Percentiles rank a stretch among this genome's conserved stretches.
Evolutionary conservation across 2,797 vertebrate genomes (phyloP).

Genomic region (Sitta carolinensis): DNA sequence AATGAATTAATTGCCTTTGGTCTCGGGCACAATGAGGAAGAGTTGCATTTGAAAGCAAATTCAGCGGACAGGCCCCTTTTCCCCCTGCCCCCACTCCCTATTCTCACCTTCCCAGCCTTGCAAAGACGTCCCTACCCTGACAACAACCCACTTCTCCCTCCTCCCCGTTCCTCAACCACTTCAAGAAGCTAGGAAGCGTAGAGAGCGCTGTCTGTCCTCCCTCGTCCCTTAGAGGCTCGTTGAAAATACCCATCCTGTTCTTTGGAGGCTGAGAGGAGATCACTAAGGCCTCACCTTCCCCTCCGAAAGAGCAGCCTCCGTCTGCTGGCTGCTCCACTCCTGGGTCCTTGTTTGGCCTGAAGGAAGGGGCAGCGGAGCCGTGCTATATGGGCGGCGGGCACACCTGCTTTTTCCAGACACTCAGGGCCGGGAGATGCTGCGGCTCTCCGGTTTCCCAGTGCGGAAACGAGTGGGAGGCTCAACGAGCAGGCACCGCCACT

Average conservation of each 20-base stretch:
- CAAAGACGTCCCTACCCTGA: neutral
- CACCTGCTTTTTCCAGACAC: neutral
- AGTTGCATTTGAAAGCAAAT: slow-evolving; percentile 81
- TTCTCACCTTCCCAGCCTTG: neutral
- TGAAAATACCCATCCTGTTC: neutral
- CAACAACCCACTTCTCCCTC: neutral
- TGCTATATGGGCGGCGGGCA: neutral
- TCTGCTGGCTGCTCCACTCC: neutral
- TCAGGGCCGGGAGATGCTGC: neutral
- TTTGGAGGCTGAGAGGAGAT: neutral
- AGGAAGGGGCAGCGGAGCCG: neutral
- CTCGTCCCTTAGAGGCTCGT: neutral
- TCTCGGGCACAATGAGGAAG: slow-evolving; percentile 67
- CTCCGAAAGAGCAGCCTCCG: neutral
- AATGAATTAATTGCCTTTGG: slow-evolving; percentile 77
- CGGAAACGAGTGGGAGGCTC: neutral
- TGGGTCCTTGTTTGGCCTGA: neutral
- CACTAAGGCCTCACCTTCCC: neutral
- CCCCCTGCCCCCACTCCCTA: neutral
- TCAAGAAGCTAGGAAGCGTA: neutral
- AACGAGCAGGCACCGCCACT: neutral
- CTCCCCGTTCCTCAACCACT: neutral
- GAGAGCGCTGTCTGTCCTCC: neutral
- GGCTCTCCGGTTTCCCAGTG: neutral
- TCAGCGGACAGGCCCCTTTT: slow-evolving; percentile 41